Percentiles rank a stretch among this genome's conserved stretches.
phyloP scores from a whole-genome alignment of 2,113 vertebrate species.

The Oxygymnocypris stewartii region DNA sequence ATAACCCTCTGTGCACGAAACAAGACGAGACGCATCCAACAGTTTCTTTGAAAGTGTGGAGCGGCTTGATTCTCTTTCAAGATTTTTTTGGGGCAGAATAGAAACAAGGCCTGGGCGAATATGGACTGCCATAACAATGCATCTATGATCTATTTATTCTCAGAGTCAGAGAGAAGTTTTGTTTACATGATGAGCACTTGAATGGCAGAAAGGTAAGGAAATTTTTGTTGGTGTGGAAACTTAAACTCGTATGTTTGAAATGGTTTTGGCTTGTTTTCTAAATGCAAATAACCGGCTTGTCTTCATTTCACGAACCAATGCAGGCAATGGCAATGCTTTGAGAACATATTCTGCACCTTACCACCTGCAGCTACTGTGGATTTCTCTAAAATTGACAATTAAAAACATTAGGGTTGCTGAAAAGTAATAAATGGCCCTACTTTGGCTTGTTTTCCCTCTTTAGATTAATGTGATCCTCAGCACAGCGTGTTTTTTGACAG shows the following conservation, averaged over 20 bases:
- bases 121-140: constrained; percentile 48
- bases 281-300: not conserved
- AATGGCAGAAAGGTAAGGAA: not conserved
- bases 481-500: not conserved
- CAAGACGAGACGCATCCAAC: constrained; percentile 39
- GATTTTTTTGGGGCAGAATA: constrained; percentile 41
- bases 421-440: not conserved
- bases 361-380: not conserved
- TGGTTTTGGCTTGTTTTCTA: not conserved
- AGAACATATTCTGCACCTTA: constrained; percentile 3
- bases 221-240: not conserved
- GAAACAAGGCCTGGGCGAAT: constrained; percentile 43
- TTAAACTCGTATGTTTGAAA: not conserved
- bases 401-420: not conserved
- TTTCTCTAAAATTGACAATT: constrained; percentile 21
- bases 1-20: constrained; percentile 15
- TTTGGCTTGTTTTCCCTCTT: not conserved
- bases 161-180: constrained; percentile 20
- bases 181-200: not conserved
- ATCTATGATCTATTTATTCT: constrained; percentile 24
- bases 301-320: not conserved
- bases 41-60: constrained; percentile 29
- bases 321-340: not conserved
- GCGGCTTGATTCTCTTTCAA: constrained; percentile 25
- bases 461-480: not conserved